Evolutionary conservation across 2,113 vertebrate species (phyloP), one percentile per base, ranked within the genome.

Genomic region (Campylorhamphus procurvoides): DNA sequence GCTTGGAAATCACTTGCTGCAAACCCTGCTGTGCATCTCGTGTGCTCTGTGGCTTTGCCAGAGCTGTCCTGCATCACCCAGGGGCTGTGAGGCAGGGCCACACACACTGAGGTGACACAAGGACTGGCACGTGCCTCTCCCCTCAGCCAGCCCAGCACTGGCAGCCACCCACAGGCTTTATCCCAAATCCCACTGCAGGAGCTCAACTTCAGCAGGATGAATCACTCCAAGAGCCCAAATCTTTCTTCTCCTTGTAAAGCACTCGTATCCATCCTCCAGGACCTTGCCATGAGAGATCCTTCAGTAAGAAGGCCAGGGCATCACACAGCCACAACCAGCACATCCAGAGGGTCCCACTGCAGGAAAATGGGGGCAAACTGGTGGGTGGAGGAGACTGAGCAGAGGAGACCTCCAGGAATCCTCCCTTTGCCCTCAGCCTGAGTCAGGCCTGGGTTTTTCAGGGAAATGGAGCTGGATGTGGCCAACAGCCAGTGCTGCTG

Each of bases 281-380:
- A 35, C 47, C 79, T 50, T 37, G 6, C 29, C 49, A 19, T 0
- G 1, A 60, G 55, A 27, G n/a, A 83, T 7, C 33, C 42, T 89
- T 20, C 44, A 22, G 1, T 17, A 46, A 46, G 60, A 60, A 79
- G 46, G 37, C 19, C 17, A 17, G 23, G 52, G 63, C n/a, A 60
- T 4, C 8, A 0, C 49, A 18, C 0, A 0, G 63, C 17, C 59
- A 25, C 37, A n/a, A 7, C 8, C 37, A 22, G 17, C 8, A 12
- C 10, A 6, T 12, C 76, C 3, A 1, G 23, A 40, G 67, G 27
- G 19, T 27, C 55, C 6, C 17, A 1, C 56, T 40, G 14, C 6
- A 29, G 39, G 14, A 37, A 46, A 74, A 44, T 1, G 14, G 55
- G 49, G 19, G 18, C 35, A 29, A 55, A 33, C 0, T 6, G 27